Evolutionary conservation across 2,797 vertebrate genomes (phyloP).

Genomic region (Valencia hispanica): DNA sequence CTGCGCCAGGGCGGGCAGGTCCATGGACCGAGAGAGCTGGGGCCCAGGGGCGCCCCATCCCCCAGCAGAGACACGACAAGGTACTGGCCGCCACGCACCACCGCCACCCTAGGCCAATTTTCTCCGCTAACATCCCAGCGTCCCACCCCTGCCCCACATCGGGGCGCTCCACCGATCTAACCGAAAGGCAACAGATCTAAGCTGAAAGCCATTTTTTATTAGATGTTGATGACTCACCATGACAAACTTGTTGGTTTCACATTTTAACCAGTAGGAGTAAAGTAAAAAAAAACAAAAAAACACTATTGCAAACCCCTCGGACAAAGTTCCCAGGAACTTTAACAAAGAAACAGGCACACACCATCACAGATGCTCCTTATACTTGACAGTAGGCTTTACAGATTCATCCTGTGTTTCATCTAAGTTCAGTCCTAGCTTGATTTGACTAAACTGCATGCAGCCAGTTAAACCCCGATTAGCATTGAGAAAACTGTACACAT

Average conservation of each 20-base stretch:
- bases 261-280: conserved; percentile 41
- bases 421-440: background rate
- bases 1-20: too few species aligned
- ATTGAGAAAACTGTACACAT: background rate
- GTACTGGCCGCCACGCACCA: too few species aligned
- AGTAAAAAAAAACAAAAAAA: conserved; percentile 41
- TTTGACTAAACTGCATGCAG: background rate
- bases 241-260: conserved; percentile 58
- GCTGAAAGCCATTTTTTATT: conserved; percentile 25
- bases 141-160: too few species aligned
- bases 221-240: conserved; percentile 48
- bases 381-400: background rate
- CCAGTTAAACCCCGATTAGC: background rate
- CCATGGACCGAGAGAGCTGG: too few species aligned
- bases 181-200: conserved; percentile 27
- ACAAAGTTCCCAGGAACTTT: background rate
- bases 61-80: too few species aligned
- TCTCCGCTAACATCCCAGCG: too few species aligned
- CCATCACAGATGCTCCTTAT: background rate
- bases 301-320: too few species aligned
- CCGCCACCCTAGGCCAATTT: too few species aligned
- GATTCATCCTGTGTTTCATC: background rate
- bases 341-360: background rate
- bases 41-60: too few species aligned
- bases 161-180: too few species aligned